Conservation (phyloP, 2,888 invertebrate species). For the Drymonia ruficornis region DNA sequence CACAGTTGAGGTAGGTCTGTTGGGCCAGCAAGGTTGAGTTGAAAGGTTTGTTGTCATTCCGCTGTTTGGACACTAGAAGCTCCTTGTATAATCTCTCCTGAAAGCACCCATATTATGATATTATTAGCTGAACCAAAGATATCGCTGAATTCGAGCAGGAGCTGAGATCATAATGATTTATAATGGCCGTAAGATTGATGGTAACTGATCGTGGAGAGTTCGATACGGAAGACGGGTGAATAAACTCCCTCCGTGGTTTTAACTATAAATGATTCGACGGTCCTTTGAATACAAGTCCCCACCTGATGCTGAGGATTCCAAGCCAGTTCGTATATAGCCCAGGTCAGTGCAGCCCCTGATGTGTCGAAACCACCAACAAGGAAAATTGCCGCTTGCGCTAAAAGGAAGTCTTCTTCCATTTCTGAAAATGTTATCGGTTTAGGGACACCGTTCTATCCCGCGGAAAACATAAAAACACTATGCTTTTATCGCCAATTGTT, state of each 20-base stretch:
- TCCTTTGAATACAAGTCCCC: too few species aligned
- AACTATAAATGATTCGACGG: too few species aligned
- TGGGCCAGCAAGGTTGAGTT: conserved; percentile 33
- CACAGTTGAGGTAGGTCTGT: conserved; percentile 45
- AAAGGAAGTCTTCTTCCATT: conserved; percentile 47
- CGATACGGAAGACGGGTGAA: too few species aligned
- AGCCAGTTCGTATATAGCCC: conserved; percentile 49
- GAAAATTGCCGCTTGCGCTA: conserved; percentile 57
- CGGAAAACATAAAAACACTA: too few species aligned
- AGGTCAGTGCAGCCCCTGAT: conserved; percentile 37
- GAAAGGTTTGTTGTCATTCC: conserved; percentile 33
- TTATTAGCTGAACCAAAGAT: background rate
- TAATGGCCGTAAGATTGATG: too few species aligned
- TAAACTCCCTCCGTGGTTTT: too few species aligned
- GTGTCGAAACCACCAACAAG: conserved; percentile 62
- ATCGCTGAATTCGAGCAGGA: too few species aligned
- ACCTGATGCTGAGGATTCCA: conserved; percentile 53
- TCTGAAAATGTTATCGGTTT: conserved; percentile 34
- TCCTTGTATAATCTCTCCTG: conserved; percentile 56
- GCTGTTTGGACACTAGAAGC: conserved; percentile 41
- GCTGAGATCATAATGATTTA: too few species aligned
- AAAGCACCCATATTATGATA: background rate
- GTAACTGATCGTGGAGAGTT: too few species aligned
- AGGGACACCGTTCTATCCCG: too few species aligned
- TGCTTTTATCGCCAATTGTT: too few species aligned